phyloP scores from a whole-genome alignment of 2,888 invertebrate genomes.

The Pseudolycoriella hygida region DNA sequence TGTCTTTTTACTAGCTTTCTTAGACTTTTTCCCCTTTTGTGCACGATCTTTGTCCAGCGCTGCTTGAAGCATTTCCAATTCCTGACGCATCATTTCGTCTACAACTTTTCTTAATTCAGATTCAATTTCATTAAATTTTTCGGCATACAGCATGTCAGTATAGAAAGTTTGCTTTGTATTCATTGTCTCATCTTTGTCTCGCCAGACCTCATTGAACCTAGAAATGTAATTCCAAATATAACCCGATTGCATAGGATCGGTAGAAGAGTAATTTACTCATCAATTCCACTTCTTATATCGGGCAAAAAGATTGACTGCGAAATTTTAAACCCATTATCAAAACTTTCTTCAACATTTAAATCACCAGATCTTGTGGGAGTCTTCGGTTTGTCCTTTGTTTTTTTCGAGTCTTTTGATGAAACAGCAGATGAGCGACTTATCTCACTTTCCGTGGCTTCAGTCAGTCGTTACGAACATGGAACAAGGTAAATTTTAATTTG shows the following conservation, averaged over 20 bases:
- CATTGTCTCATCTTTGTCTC: slow-evolving; percentile 52
- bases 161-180: slow-evolving; percentile 64
- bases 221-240: too few species aligned
- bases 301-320: slow-evolving; percentile 52
- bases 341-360: slow-evolving; percentile 41
- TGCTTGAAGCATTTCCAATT: slow-evolving; percentile 48
- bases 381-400: slow-evolving; percentile 56
- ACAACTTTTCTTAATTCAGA: slow-evolving; percentile 64
- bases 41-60: slow-evolving; percentile 56
- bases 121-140: slow-evolving; percentile 69
- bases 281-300: slow-evolving; percentile 50
- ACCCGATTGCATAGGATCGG: too few species aligned
- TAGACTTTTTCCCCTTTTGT: slow-evolving; percentile 55
- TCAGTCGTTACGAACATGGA: too few species aligned
- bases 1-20: slow-evolving; percentile 60
- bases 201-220: slow-evolving; percentile 68
- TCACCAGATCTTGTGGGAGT: slow-evolving; percentile 29
- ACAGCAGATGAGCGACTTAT: slow-evolving; percentile 60
- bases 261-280: slow-evolving; percentile 41
- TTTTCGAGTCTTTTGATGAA: slow-evolving; percentile 61
- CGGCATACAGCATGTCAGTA: slow-evolving; percentile 63
- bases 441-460: slow-evolving; percentile 55
- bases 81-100: slow-evolving; percentile 57
- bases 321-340: slow-evolving; percentile 42
- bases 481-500: too few species aligned